phyloP scores from a whole-genome alignment of 2,797 vertebrate genomes.

The Geotrypetes seraphini region DNA sequence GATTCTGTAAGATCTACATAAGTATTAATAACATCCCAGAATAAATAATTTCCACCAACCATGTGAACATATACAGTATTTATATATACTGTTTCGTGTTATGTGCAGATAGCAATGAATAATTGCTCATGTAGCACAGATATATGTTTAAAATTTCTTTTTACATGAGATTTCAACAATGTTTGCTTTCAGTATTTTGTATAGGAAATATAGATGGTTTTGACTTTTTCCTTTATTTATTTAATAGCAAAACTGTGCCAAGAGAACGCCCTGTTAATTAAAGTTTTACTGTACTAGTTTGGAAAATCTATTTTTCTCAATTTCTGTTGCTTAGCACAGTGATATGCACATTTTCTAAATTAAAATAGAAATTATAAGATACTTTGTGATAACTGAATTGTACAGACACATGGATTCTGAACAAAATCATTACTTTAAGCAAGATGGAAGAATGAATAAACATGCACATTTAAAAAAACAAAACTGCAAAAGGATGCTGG shows the following conservation, averaged over 20 bases:
- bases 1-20: conserved; percentile 15
- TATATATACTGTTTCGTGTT: conserved; percentile 36
- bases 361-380: too few species aligned
- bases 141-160: conserved; percentile 16
- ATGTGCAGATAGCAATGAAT: conserved; percentile 44
- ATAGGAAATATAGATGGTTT: conserved; percentile 67
- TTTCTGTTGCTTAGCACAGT: too few species aligned
- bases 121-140: conserved; percentile 30
- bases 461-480: too few species aligned
- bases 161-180: conserved; percentile 22
- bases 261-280: conserved; percentile 64
- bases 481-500: too few species aligned
- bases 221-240: conserved; percentile 74
- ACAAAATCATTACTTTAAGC: too few species aligned
- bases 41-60: conserved; percentile 21
- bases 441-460: too few species aligned
- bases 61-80: conserved; percentile 27
- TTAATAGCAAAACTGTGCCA: conserved; percentile 74
- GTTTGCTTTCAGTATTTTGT: conserved; percentile 45
- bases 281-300: conserved; percentile 59
- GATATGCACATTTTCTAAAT: too few species aligned
- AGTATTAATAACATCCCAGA: conserved; percentile 27
- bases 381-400: too few species aligned
- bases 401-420: too few species aligned
- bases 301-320: conserved; percentile 27